Base-by-base conservation (phyloP, 37 sponge, comb jelly and placozoan species). In the Tethya wilhelma region DNA sequence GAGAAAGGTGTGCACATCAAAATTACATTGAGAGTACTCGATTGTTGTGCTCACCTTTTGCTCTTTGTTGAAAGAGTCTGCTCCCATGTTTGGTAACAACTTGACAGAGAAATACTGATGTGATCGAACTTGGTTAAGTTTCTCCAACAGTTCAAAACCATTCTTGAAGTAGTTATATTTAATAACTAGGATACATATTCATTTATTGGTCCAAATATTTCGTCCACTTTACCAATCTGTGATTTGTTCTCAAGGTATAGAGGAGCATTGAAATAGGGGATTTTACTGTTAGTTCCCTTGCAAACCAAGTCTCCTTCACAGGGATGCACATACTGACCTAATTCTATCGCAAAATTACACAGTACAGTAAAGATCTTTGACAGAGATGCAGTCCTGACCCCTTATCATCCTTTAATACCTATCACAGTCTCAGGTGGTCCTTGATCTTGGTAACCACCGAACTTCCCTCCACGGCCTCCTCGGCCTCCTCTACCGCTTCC, bases 231-330 rank as follows among this genome's bases (percentile, higher is more conserved):
- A 59, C 99, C 99, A 82, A 98, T 86, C 56, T 96, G 99, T 23
- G 93, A 82, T 77, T 98, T 98, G 79, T 96, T 98, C 81, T 98
- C 99, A 40, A 98, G 84, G 71, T 93, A 98, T 38, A 98, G 65
- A 0, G 99, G 99, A 23, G 99, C 99, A 73, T 98, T 98, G 88
- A 98, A 98, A 74, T 91, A 98, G 0, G 99, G 99, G 1, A 98
- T 79, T 76, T 90, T 96, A 25, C 85, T 90, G 66, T 75, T 93
- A 38, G 67, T 86, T 36, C 87, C 64, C 57, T 81, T 94, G 64
- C 95, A 91, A 23, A 98, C 99, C 53, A 98, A 65, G 58, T 98
- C 99, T 58, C 92, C 97, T 56, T 98, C 97, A 69, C 99, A 96
- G 20, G 92, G 64, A 46, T 98, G 98, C 82, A 98, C 37, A 37